A percentile compares a stretch with the other conserved stretches of the same genome.
These are phyloP conservation scores for Drosophila mojavensis DNA, from an alignment of 1,140 invertebrate species.

Conservation along the genomic window DNA sequence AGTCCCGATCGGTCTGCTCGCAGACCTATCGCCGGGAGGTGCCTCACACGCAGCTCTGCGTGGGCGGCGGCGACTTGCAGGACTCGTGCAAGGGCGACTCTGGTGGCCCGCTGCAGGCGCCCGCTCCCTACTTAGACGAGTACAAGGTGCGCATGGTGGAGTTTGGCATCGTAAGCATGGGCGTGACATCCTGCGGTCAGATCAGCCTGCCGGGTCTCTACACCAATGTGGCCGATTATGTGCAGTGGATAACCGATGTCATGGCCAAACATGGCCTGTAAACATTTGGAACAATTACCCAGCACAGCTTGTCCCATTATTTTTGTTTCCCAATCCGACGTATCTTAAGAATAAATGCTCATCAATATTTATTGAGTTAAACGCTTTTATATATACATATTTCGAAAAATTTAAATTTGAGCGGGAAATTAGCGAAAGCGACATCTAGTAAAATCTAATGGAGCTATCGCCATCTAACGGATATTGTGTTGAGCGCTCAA, in stretches of 20 bases:
- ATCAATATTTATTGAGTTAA: too few species aligned
- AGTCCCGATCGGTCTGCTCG: constrained; percentile 40
- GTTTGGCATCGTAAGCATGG: constrained; percentile 85
- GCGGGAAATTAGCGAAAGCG: neutral
- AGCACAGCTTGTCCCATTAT: too few species aligned
- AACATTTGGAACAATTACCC: neutral
- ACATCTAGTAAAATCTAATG: neutral
- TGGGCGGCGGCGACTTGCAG: constrained; percentile 68
- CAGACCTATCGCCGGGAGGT: constrained; percentile 51
- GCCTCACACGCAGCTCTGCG: constrained; percentile 56
- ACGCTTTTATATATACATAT: too few species aligned
- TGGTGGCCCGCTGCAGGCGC: constrained; percentile 81
- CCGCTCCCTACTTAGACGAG: constrained; percentile 45
- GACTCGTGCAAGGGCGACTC: constrained; percentile 87
- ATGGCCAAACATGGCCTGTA: constrained; percentile 67
- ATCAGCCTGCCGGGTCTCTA: constrained; percentile 83
- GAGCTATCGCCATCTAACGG: neutral
- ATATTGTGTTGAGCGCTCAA: too few species aligned
- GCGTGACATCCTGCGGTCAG: constrained; percentile 84
- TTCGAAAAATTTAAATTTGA: too few species aligned
- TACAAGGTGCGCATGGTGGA: constrained; percentile 67
- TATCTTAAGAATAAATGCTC: too few species aligned
- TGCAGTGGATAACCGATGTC: constrained; percentile 84
- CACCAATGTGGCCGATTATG: constrained; percentile 79
- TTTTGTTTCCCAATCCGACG: too few species aligned